phyloP scores from a whole-genome alignment of 2,888 invertebrate species.

The Iselma pallidipennis region DNA sequence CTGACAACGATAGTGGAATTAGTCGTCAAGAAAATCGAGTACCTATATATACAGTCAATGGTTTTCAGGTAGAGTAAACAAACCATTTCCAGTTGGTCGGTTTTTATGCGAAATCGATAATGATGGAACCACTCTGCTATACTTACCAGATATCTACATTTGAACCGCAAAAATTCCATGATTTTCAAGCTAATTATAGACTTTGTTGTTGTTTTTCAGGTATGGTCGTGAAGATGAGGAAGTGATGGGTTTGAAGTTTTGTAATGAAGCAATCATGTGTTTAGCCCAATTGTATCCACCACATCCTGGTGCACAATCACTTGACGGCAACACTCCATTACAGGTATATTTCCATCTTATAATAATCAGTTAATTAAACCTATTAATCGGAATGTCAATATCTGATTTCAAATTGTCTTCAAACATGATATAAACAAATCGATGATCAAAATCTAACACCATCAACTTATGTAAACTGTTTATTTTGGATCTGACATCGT shows the following conservation, averaged over 20 bases:
- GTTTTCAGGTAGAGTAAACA: neutral
- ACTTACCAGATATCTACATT: no score
- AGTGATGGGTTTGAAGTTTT: slow-evolving; percentile 97
- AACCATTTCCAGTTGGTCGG: neutral
- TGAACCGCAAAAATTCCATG: no score
- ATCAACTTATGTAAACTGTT: no score
- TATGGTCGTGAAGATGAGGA: slow-evolving; percentile 98
- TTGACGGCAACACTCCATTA: slow-evolving; percentile 66
- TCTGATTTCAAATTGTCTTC: neutral
- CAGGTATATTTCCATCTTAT: no score
- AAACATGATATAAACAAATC: slow-evolving; percentile 4
- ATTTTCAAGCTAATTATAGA: no score
- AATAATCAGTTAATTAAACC: neutral
- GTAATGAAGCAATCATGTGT: slow-evolving; percentile 96
- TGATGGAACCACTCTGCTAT: no score
- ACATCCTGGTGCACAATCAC: slow-evolving; percentile 56
- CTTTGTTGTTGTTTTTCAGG: slow-evolving; percentile 53
- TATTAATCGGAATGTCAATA: neutral
- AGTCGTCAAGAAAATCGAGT: no score
- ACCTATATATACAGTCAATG: no score
- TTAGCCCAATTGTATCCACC: slow-evolving; percentile 84
- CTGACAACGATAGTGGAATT: no score
- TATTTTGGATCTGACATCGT: no score
- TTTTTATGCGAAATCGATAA: neutral
- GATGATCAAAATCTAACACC: no score